Conservation (phyloP, 2,113 vertebrate species). For the Sorex araneus region DNA sequence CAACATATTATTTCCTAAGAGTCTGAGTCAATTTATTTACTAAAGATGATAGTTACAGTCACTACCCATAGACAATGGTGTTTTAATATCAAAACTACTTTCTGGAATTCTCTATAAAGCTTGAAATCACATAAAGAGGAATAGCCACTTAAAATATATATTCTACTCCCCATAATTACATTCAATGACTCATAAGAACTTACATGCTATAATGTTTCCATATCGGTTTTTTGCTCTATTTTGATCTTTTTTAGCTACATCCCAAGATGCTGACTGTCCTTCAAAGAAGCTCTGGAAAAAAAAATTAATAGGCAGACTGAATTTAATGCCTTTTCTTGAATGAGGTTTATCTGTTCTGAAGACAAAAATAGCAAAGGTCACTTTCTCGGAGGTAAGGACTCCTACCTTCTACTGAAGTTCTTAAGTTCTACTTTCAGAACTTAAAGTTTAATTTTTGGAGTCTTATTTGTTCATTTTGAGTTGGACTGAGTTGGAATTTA, state of each 20-base stretch:
- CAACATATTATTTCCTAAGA: constrained; percentile 58
- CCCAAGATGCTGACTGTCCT: constrained; percentile 99
- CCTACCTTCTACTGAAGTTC: too few relatives aligned
- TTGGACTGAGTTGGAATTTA: constrained; percentile 58
- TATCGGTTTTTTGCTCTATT: constrained; percentile 99
- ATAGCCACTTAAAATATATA: constrained; percentile 31
- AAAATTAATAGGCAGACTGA: constrained; percentile 46
- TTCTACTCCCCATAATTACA: constrained; percentile 28
- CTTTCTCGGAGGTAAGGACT: constrained; percentile 24
- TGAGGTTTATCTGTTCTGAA: constrained; percentile 59
- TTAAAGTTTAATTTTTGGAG: constrained; percentile 56
- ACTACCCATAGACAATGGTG: constrained; percentile 39
- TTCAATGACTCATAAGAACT: constrained; percentile 84
- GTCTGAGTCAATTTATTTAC: constrained; percentile 72
- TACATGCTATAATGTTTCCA: constrained; percentile 99
- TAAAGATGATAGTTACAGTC: constrained; percentile 46
- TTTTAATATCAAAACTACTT: constrained; percentile 20
- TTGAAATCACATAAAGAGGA: constrained; percentile 60
- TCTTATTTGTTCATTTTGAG: constrained; percentile 13
- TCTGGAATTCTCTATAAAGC: constrained; percentile 22
- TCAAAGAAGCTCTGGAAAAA: constrained; percentile 98
- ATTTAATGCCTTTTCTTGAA: constrained; percentile 66
- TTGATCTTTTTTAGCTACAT: constrained; percentile 99
- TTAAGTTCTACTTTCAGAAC: constrained; percentile 33
- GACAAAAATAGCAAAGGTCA: constrained; percentile 39